phyloP scores from a whole-genome alignment of 2,113 vertebrate species.

The Azemiops feae region DNA sequence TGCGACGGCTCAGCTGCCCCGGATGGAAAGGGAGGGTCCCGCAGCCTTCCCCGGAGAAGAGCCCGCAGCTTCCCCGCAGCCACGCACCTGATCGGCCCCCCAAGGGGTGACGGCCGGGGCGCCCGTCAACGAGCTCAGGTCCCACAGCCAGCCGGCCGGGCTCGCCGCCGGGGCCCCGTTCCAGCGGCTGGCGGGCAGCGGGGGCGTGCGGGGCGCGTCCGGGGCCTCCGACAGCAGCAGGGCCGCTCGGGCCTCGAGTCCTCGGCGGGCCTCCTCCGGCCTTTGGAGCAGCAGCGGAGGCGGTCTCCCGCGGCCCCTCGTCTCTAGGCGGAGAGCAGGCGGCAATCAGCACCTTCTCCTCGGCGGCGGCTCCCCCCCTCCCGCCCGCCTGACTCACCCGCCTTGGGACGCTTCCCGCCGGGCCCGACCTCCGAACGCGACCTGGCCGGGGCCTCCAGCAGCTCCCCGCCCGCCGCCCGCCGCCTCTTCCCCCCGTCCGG shows the following conservation, averaged over 20 bases:
- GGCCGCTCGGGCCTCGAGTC: conserved; percentile 79
- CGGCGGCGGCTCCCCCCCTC: fast-evolving
- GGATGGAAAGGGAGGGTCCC: neutral
- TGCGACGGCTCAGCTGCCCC: neutral
- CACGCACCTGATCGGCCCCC: neutral
- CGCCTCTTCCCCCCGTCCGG: neutral
- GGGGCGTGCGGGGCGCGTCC: conserved; percentile 74
- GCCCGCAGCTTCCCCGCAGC: neutral
- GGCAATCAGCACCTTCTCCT: neutral
- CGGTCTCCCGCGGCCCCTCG: conserved; percentile 70
- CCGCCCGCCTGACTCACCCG: neutral
- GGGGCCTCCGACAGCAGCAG: conserved; percentile 71
- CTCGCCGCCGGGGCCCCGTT: conserved; percentile 45
- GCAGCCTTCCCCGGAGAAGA: neutral
- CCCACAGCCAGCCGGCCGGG: conserved; percentile 76
- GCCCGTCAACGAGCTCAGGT: conserved; percentile 75
- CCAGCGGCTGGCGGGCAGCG: conserved; percentile 73
- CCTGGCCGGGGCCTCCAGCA: neutral
- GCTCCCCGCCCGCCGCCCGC: conserved; percentile 67
- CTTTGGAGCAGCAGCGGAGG: conserved; percentile 83
- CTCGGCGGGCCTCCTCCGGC: conserved; percentile 58
- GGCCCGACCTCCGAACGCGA: neutral
- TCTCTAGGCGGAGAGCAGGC: conserved; percentile 64
- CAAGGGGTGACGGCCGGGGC: conserved; percentile 69
- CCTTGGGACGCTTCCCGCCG: neutral